A percentile compares a stretch with the other conserved stretches of the same genome.
Evolutionary conservation across 2,113 vertebrate genomes (phyloP).

Genomic region (Poeciliopsis retropinna): DNA sequence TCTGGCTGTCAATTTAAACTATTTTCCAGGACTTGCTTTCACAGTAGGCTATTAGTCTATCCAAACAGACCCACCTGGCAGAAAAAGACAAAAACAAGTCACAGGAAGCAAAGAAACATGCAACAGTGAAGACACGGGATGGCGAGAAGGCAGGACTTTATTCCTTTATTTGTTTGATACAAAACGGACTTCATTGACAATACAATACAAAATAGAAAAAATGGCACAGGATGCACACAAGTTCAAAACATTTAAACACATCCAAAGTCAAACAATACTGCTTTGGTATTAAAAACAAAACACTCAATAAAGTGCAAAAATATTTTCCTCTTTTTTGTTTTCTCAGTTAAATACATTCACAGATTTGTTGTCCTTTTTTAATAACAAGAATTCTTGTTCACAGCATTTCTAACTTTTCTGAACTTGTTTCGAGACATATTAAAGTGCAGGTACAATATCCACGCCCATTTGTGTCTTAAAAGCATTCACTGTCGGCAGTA

Average conservation of each 20-base stretch:
- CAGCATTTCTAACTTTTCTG: constrained; percentile 67
- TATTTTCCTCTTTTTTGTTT: constrained; percentile 72
- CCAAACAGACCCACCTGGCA: constrained; percentile 54
- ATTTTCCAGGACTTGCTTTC: constrained; percentile 34
- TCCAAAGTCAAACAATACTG: constrained; percentile 87
- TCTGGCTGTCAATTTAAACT: constrained; percentile 40
- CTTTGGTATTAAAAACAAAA: constrained; percentile 87
- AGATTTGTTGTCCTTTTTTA: constrained; percentile 71
- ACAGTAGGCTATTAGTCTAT: constrained; percentile 49
- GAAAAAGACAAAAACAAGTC: not conserved
- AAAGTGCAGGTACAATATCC: constrained; percentile 88
- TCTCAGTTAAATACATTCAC: constrained; percentile 82
- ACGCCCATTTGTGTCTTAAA: constrained; percentile 49
- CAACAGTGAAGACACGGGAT: constrained; percentile 29
- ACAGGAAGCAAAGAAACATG: not conserved
- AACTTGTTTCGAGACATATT: constrained; percentile 77
- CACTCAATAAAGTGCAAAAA: constrained; percentile 90
- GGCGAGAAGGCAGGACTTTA: constrained; percentile 38
- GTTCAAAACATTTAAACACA: constrained; percentile 70
- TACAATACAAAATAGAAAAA: constrained; percentile 78
- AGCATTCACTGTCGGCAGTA: constrained; percentile 76
- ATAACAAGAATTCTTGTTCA: constrained; percentile 80
- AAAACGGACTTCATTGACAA: constrained; percentile 77
- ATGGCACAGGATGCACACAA: constrained; percentile 63
- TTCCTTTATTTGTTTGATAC: constrained; percentile 69